Percentiles rank a stretch among this genome's conserved stretches.
Evolutionary conservation across 2,888 invertebrate genomes (phyloP).

Genomic region (Digitonthophagus gazella): DNA sequence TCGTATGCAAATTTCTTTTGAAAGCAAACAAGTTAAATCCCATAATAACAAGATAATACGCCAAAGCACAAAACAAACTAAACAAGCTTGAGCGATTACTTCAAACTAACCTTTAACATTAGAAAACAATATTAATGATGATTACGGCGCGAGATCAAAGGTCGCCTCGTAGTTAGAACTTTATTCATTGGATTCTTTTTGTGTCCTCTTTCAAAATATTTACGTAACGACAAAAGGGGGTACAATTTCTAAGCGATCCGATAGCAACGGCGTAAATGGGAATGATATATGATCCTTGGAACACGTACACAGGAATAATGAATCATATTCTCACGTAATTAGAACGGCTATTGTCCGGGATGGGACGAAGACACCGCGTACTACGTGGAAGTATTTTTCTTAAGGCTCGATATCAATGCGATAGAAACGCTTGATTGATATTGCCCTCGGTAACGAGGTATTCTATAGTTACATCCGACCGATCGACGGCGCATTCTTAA

Average conservation of each 20-base stretch:
- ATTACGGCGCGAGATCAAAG: neutral
- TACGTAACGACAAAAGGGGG: neutral
- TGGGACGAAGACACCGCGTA: neutral
- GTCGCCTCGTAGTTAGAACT: neutral
- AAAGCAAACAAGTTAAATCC: too few species aligned
- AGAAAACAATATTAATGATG: neutral
- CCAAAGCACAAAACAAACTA: neutral
- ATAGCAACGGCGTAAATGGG: neutral
- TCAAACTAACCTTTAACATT: neutral
- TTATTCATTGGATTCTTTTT: neutral
- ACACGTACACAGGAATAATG: neutral
- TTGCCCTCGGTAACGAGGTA: conserved; percentile 10
- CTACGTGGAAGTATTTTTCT: neutral
- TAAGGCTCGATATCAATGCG: neutral
- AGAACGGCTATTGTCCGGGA: neutral
- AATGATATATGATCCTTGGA: neutral
- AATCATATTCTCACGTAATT: conserved; percentile 4
- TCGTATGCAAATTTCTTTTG: neutral
- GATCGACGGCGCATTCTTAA: conserved; percentile 5
- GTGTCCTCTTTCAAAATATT: neutral
- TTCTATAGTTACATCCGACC: neutral
- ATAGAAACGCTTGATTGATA: conserved; percentile 12
- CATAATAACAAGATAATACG: too few species aligned
- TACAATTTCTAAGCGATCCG: neutral
- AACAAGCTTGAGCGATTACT: too few species aligned